Evolutionary conservation across 1,140 invertebrate genomes (phyloP), one percentile per base, ranked within the genome.

Genomic region (Teleopsis dalmanni): DNA sequence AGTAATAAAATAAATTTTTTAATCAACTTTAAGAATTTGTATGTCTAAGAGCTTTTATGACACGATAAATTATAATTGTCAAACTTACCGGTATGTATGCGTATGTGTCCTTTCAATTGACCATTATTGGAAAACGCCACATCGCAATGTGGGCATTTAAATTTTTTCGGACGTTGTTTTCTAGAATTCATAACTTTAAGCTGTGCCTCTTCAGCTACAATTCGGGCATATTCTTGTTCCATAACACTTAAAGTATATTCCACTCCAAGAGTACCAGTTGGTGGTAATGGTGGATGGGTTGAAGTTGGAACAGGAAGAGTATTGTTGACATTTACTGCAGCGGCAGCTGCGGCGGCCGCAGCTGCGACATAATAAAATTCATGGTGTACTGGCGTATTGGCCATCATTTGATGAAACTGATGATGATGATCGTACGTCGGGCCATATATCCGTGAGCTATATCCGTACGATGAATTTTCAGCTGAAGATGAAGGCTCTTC

Each of bases 101-200:
- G 75, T 13, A 92, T 80, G 62, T 95, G 91, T 47, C 91, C 91
- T 67, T 88, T 91, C 0, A 95, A 75, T 60, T 95, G 91, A 1
- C 91, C 91, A 65, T 93, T 93, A 65, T 95, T 95, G 26, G 88
- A 91, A 63, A 95, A 95, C 0, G 87, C 87, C 0, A 91, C 87
- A 48, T 88, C 78, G 63, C 91, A 95, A 59, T 90, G 83, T 0
- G 87, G 85, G 67, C 91, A 95, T 52, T 82, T 83, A 64, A 91
- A 94, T 56, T 88, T 88, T 67, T 94, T 94, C 0, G 89, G 89
- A 5, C 91, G 73, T 54, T 88, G 79, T 58, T 92, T 91, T 49
- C 83, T 78, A 0, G 78, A 74, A 50, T 77, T 79, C 5, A 81
- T 51, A 0, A 79, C 59, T 60, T 81, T 82, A 0, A 76, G 72